Evolutionary conservation across 2,888 invertebrate genomes (phyloP), one percentile per base, ranked within the genome.

Genomic region (Sceliomorpha sp.): DNA sequence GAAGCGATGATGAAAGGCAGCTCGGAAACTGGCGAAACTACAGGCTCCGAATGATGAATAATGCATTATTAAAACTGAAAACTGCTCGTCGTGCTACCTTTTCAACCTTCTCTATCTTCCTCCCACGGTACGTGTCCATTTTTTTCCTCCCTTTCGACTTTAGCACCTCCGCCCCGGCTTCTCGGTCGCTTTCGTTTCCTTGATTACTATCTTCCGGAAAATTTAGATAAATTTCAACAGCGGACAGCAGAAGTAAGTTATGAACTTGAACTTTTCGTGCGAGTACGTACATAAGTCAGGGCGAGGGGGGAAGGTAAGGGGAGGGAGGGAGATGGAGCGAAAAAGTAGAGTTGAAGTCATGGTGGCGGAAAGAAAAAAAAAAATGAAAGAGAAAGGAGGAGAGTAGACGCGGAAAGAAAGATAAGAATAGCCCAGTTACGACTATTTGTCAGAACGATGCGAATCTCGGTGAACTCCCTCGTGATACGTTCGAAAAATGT

Each of bases 391-490:
- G n/a, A n/a, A n/a, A n/a, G n/a, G 40, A 32, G 17, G 20, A 48
- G 37, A 29, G 32, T 20, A 56, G 32, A 31, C 39, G 50, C 13
- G 45, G 39, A 39, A 40, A 27, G 60, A 60, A 70, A 53, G 51
- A 55, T 36, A 13, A 36, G 20, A 31, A 47, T 58, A 31, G 37
- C 31, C 63, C 73, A 75, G 76, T 80, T 76, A 74, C 39, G 47
- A 75, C 79, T 76, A 82, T 83, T 81, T 82, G 79, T 82, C 82
- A 76, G 74, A 66, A 32, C 68, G 78, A 79, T 74, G 79, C 74
- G 76, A 80, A 81, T 82, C 76, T 79, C 64, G 47, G 55, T 31
- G 40, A 58, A 48, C 42, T 60, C 17, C 32, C 36, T 34, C 7
- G 55, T 50, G 53, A 66, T 66, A 58, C 62, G 66, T 62, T 51